Conservation (phyloP, 2,113 vertebrate genomes). For the Onychorhynchus coronatus region DNA sequence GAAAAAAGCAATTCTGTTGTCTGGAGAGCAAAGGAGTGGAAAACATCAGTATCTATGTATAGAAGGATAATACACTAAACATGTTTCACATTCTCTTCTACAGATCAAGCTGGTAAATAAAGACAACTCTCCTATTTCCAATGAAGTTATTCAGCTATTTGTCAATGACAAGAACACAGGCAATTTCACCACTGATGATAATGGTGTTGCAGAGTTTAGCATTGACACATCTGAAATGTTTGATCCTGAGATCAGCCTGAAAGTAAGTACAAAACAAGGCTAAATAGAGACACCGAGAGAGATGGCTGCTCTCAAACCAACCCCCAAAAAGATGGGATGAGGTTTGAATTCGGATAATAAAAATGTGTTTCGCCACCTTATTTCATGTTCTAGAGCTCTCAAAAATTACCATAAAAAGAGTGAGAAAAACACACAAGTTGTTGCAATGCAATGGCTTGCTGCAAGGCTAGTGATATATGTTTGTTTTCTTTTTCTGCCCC, state of each 20-base stretch:
- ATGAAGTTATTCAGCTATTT: constrained; percentile 54
- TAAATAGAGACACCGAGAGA: not conserved
- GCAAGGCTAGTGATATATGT: not conserved
- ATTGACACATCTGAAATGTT: constrained; percentile 58
- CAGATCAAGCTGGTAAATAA: constrained; percentile 56
- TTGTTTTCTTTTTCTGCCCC: not conserved
- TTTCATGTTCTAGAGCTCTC: not conserved
- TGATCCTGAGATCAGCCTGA: constrained; percentile 51
- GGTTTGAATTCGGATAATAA: not conserved
- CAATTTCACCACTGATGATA: constrained; percentile 54
- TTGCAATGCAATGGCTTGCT: not conserved
- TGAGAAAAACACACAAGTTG: not conserved
- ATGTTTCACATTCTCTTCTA: not conserved
- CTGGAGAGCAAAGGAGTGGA: not conserved
- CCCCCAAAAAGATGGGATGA: not conserved
- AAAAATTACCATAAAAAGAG: not conserved
- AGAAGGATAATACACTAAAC: not conserved
- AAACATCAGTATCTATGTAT: not conserved
- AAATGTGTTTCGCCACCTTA: not conserved
- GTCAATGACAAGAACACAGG: constrained; percentile 31
- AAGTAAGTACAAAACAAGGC: constrained; percentile 41
- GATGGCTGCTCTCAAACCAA: not conserved
- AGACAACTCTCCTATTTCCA: constrained; percentile 44
- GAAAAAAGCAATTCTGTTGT: not conserved
- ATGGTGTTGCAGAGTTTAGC: constrained; percentile 31